phyloP scores from a whole-genome alignment of 2,888 invertebrate genomes.

The Oithona nana region DNA sequence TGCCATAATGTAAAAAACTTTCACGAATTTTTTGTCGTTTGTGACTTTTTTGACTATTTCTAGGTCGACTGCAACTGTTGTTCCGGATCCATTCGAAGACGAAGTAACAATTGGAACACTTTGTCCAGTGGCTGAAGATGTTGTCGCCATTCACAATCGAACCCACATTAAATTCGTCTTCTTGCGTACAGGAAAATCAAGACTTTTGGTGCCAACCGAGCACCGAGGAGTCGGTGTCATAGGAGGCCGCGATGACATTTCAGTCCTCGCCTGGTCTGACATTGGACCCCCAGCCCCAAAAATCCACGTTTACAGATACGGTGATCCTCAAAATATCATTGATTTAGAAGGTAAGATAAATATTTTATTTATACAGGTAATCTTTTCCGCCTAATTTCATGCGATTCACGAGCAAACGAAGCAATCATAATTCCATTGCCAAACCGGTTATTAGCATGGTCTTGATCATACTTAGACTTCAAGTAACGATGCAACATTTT shows the following conservation, averaged over 20 bases:
- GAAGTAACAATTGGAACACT: neutral
- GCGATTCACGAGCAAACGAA: neutral
- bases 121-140: neutral
- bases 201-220: neutral
- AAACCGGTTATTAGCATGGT: neutral
- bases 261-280: neutral
- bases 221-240: neutral
- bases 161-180: conserved; percentile 1
- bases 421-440: neutral
- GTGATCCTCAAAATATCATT: neutral
- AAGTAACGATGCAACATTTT: conserved; percentile 25
- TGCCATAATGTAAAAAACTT: too few species aligned
- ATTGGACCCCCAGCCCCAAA: neutral
- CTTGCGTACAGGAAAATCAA: neutral
- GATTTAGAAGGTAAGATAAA: neutral
- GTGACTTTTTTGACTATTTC: too few species aligned
- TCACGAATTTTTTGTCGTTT: too few species aligned
- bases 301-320: neutral
- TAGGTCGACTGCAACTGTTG: too few species aligned
- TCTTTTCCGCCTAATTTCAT: neutral
- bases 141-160: neutral
- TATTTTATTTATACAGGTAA: neutral
- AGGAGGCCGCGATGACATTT: neutral
- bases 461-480: neutral
- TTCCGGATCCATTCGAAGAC: too few species aligned